phyloP scores from a whole-genome alignment of 2,113 vertebrate species.

The Eublepharis macularius region DNA sequence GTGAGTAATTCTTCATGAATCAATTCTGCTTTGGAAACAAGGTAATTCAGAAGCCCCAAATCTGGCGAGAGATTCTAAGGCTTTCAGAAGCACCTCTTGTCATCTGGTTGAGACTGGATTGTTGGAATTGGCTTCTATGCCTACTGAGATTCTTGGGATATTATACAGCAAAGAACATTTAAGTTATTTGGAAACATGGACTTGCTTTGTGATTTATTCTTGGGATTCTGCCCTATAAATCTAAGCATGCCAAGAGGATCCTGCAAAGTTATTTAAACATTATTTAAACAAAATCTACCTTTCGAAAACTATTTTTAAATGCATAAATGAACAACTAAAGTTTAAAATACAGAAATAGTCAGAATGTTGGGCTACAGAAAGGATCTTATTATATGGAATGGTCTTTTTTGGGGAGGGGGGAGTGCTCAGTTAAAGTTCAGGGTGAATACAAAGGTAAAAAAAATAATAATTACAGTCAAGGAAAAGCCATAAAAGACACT shows the following conservation, averaged over 20 bases:
- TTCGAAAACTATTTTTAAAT: slow-evolving; percentile 15
- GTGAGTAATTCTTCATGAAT: no score
- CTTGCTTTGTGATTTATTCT: not conserved
- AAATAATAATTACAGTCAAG: slow-evolving; percentile 57
- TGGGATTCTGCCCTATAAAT: not conserved
- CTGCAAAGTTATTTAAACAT: not conserved
- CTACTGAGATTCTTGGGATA: no score
- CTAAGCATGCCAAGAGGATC: not conserved
- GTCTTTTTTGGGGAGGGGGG: not conserved
- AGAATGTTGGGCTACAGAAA: not conserved
- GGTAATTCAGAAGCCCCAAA: no score
- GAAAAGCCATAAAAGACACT: slow-evolving; percentile 33
- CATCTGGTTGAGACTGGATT: no score
- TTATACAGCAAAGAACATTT: no score
- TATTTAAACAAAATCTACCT: not conserved
- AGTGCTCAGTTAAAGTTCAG: slow-evolving; percentile 1
- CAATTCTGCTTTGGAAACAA: no score
- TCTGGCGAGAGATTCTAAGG: no score
- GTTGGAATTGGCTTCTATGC: no score
- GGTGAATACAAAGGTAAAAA: slow-evolving; percentile 46
- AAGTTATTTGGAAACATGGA: not conserved
- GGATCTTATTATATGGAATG: slow-evolving; percentile 10
- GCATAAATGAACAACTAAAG: slow-evolving; percentile 3
- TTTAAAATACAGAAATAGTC: slow-evolving; percentile 5
- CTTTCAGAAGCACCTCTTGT: no score